Percentiles rank a stretch among this genome's conserved stretches.
Conservation (phyloP, 2,888 invertebrate genomes). For the Cephus pygmeus region DNA sequence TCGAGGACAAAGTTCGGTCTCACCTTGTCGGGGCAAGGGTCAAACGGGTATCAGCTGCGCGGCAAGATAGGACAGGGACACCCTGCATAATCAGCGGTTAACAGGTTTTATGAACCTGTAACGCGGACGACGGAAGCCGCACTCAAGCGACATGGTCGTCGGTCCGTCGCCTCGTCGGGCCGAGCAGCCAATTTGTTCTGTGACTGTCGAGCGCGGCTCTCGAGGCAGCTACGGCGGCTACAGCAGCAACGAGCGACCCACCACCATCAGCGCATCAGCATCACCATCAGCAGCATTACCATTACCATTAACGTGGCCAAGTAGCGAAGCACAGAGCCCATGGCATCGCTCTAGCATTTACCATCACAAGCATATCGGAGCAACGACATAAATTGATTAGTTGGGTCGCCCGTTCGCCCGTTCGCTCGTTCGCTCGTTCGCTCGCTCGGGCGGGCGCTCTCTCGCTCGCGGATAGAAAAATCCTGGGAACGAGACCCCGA, state of each 20-base stretch:
- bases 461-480: conserved; percentile 59
- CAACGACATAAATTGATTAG: conserved; percentile 65
- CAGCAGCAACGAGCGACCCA: too few species aligned
- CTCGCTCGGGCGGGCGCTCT: conserved; percentile 34
- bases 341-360: too few species aligned
- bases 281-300: too few species aligned
- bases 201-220: conserved; percentile 35
- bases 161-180: conserved; percentile 9
- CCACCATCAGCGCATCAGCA: too few species aligned
- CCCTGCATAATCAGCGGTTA: conserved; percentile 56
- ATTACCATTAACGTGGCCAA: too few species aligned
- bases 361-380: conserved; percentile 11
- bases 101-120: conserved; percentile 64
- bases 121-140: conserved; percentile 63
- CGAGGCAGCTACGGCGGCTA: too few species aligned
- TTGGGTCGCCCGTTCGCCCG: conserved; percentile 53
- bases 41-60: conserved; percentile 15
- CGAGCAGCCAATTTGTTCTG: conserved; percentile 20
- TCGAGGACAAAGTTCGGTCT: too few species aligned
- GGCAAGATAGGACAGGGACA: conserved; percentile 41
- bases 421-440: conserved; percentile 38
- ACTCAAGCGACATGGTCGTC: conserved; percentile 52
- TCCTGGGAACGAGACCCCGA: conserved; percentile 65
- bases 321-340: too few species aligned
- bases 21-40: conserved; percentile 10